Evolutionary conservation across 1,140 invertebrate species (phyloP), one percentile per base, ranked within the genome.

Genomic region (Augochlora pura): DNA sequence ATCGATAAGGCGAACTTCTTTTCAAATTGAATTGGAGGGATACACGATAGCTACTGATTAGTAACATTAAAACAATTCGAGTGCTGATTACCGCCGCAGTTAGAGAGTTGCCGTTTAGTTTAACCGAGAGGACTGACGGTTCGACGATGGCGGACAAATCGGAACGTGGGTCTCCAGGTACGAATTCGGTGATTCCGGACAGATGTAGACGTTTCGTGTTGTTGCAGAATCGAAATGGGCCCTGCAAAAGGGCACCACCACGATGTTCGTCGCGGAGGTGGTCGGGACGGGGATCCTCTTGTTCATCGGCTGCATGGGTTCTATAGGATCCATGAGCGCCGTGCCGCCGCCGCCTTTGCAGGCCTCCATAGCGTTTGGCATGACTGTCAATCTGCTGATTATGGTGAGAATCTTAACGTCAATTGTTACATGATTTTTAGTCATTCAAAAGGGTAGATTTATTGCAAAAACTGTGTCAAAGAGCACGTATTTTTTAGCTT

Each of bases 261-360:
- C 86, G 0, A 92, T 90, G 86, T 89, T 90, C 32, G 8, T 92
- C 3, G 95, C 94, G 3, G 97, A 97, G 91, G 92, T 96, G 25
- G 84, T 97, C 23, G 97, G 96, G 18, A 97, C 96, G 0, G 94
- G 94, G 10, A 94, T 96, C 66, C 91, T 98, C 62, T 94, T 97
- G 18, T 95, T 97, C 62, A 87, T 98, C 2, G 97, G 96, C 10
- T 97, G 96, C 87, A 96, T 96, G 87, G 95, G 95, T 0, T 95
- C 95, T 60, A 88, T 95, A 4, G 89, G 88, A 0, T 85, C 82
- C 0, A 85, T 91, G 67, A 91, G 87, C 21, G 54, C 84, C 1
- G 12, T 57, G 12, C 85, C 89, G 42, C 92, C 93, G 7, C 87
- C 92, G 9, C 92, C 94, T 63, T 93, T 96, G 65, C 95, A 95